These are phyloP conservation scores for Macropis europaea DNA, from an alignment of 2,888 invertebrate genomes.

Conservation along the genomic window DNA sequence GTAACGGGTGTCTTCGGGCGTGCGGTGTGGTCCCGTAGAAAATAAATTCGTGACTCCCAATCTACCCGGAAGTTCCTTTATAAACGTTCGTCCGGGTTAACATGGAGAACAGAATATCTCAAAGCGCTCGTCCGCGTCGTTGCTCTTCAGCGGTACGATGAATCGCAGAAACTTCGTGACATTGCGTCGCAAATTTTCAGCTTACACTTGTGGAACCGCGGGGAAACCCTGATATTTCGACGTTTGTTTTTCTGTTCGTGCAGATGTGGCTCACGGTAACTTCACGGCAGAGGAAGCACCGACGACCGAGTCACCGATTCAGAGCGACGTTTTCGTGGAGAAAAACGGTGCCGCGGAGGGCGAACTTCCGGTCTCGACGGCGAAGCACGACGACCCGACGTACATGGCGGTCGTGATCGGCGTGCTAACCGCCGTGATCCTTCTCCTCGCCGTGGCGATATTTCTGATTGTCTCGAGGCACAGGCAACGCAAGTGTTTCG, in stretches of 20 bases:
- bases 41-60: neutral
- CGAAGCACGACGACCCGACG: conserved; percentile 86
- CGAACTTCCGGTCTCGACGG: conserved; percentile 85
- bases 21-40: neutral
- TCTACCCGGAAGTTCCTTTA: no score
- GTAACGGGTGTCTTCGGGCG: neutral
- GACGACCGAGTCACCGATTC: conserved; percentile 81
- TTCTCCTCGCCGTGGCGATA: conserved; percentile 87
- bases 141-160: no score
- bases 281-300: conserved; percentile 86
- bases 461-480: conserved; percentile 87
- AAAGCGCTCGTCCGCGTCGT: no score
- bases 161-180: no score
- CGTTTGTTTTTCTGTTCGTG: conserved; percentile 48
- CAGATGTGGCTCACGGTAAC: conserved; percentile 87
- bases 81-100: no score
- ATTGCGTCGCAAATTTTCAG: conserved; percentile 6
- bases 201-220: neutral
- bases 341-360: conserved; percentile 76
- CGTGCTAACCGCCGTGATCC: conserved; percentile 87
- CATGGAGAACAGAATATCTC: no score
- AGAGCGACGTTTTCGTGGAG: conserved; percentile 80
- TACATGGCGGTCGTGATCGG: conserved; percentile 90
- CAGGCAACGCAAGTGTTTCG: conserved; percentile 87
- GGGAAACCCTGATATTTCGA: neutral